Percentiles rank a stretch among this genome's conserved stretches.
phyloP scores from a whole-genome alignment of 2,797 vertebrate species.

The Pelochelys cantorii region DNA sequence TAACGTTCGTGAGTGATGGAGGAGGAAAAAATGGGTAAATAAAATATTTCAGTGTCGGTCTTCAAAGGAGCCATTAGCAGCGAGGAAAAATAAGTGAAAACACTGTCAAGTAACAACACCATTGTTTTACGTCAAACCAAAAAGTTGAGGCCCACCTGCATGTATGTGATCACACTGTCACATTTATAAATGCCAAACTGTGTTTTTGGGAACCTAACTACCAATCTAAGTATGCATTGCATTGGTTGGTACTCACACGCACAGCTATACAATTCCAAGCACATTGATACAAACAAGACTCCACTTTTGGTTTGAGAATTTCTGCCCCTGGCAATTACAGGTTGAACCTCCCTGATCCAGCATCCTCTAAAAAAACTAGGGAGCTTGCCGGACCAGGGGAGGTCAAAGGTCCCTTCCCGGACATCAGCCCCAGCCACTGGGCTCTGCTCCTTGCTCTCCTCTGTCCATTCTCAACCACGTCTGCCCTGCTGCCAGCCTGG shows the following conservation, averaged over 20 bases:
- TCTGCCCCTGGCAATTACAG: neutral
- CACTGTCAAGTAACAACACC: neutral
- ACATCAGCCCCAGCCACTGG: too few species aligned
- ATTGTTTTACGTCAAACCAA: neutral
- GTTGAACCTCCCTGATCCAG: too few species aligned
- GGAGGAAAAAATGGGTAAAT: neutral
- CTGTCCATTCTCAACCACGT: too few species aligned
- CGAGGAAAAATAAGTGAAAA: constrained; percentile 1
- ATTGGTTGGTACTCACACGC: neutral
- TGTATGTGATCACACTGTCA: neutral
- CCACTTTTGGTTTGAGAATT: neutral
- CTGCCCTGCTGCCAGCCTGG: too few species aligned
- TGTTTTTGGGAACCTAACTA: neutral
- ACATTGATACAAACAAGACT: neutral
- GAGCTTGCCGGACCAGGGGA: too few species aligned
- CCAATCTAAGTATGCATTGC: neutral
- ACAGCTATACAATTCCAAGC: neutral
- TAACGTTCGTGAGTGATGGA: constrained; percentile 36
- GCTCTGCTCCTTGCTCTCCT: too few species aligned
- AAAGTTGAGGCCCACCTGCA: neutral
- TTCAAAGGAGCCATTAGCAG: constrained; percentile 51
- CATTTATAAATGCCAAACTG: neutral
- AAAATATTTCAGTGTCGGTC: constrained; percentile 42
- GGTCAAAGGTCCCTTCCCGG: too few species aligned
- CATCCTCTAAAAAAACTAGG: too few species aligned